Base-by-base conservation (phyloP, 2,888 invertebrate species). In the Caenorhabditis macrosperma region DNA sequence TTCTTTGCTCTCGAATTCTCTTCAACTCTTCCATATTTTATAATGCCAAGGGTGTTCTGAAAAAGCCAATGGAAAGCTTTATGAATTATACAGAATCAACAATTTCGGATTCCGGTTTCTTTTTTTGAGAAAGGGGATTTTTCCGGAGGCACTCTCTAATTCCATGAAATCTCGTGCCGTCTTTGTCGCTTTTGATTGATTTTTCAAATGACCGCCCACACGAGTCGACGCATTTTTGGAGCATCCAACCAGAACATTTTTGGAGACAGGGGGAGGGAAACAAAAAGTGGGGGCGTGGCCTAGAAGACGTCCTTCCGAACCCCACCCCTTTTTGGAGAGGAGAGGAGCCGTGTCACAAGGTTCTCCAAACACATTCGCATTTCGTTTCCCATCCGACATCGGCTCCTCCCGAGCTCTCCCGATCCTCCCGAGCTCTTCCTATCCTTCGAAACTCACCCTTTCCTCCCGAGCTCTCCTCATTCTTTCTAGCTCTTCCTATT, bases 301-400 rank as follows among this genome's bases (percentile, higher is more conserved):
- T 61, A 7, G 57, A 30, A 63, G 64, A 74, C 74, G 74, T 74
- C 74, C 64, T 74, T 66, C 59, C 20, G 57, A 64, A 59, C 74
- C 59, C 74, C 74, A 48, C 74, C 74, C 74, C 57, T 26, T 72
- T 74, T 64, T 35, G 24, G 15, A 50, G 50, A 22, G 26, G 64
- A 35, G 55, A 60, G 44, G 69, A 60, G 61, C 61, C 30, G 30
- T 61, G 71, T 63, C 74, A 64, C 30, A 50, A 57, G 50, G 50
- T 30, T 52, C 41, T 24, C 26, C 26, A 33, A 35, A 64, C 57
- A 60, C 52, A 54, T 59, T 12, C 50, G 33, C 35, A 59, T 50
- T 64, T 64, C 38, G 64, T 59, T 74, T 74, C n/a, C n/a, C n/a
- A n/a, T n/a, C n/a, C n/a, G n/a, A n/a, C n/a, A n/a, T n/a, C n/a